These are phyloP conservation scores for Dallia pectoralis DNA, from an alignment of 2,797 vertebrate genomes.

Conservation along the genomic window DNA sequence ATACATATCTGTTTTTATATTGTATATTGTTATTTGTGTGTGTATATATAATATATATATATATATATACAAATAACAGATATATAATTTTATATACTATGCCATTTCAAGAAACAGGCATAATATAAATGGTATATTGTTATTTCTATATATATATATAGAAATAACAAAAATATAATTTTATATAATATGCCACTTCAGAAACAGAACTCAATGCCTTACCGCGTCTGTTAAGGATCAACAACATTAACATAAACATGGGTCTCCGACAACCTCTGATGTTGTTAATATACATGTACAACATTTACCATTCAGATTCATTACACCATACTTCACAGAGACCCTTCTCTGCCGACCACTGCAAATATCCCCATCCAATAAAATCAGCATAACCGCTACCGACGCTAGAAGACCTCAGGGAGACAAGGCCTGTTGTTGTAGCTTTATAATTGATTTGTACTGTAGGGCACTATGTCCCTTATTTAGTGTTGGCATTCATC, in stretches of 20 bases:
- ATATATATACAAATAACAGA: background rate
- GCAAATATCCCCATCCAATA: slow-evolving; percentile 63
- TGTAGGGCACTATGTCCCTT: slow-evolving; percentile 79
- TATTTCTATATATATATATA: no score
- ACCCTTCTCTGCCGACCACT: slow-evolving; percentile 14
- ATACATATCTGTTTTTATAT: no score
- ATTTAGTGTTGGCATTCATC: slow-evolving; percentile 81
- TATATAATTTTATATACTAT: background rate
- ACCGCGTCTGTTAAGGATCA: slow-evolving; percentile 69
- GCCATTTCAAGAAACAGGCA: slow-evolving; percentile 32
- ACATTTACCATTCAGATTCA: slow-evolving; percentile 31
- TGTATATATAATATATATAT: no score
- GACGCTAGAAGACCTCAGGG: slow-evolving; percentile 73
- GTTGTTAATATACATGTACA: slow-evolving; percentile 69
- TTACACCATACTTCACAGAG: background rate
- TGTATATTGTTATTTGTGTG: no score
- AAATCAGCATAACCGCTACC: slow-evolving; percentile 75
- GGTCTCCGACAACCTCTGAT: slow-evolving; percentile 48
- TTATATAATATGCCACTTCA: background rate
- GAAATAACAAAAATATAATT: background rate
- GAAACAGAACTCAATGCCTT: slow-evolving; percentile 63
- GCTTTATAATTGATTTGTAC: slow-evolving; percentile 80
- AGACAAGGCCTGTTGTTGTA: slow-evolving; percentile 72
- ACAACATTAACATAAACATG: slow-evolving; percentile 63
- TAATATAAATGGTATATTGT: no score